A percentile compares a stretch with the other conserved stretches of the same genome.
These are phyloP conservation scores for Tetranychus cinnabarinus DNA, from an alignment of 1,140 invertebrate species.

Conservation along the genomic window DNA sequence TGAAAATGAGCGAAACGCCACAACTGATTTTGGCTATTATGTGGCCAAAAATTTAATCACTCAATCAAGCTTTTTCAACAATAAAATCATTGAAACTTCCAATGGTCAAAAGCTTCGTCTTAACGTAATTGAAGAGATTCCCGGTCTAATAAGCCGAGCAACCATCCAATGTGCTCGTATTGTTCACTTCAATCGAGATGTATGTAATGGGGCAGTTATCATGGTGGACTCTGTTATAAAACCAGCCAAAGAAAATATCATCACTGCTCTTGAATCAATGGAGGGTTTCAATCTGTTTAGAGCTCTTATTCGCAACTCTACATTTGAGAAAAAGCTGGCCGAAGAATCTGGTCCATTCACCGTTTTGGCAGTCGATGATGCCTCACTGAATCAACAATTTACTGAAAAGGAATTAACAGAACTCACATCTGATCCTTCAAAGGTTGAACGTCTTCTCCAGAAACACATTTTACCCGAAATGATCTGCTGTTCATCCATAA, in stretches of 20 bases:
- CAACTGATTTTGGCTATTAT: slow-evolving; percentile 23
- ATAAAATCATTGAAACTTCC: slow-evolving; percentile 22
- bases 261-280: slow-evolving; percentile 22
- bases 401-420: slow-evolving; percentile 21
- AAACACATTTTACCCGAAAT: slow-evolving; percentile 30
- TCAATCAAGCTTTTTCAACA: slow-evolving; percentile 27
- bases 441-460: slow-evolving; percentile 23
- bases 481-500: slow-evolving; percentile 29
- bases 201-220: slow-evolving; percentile 34
- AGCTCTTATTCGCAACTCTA: slow-evolving; percentile 22
- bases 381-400: slow-evolving; percentile 21
- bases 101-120: slow-evolving; percentile 25
- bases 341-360: slow-evolving; percentile 19
- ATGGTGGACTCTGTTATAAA: slow-evolving; percentile 29
- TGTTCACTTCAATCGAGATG: slow-evolving; percentile 30
- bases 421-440: slow-evolving; percentile 22
- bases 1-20: not conserved
- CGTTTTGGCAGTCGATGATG: slow-evolving; percentile 23
- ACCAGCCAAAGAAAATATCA: slow-evolving; percentile 25
- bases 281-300: slow-evolving; percentile 23
- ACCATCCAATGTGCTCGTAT: slow-evolving; percentile 38
- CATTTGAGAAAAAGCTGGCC: slow-evolving; percentile 21
- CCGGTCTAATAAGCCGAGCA: slow-evolving; percentile 16
- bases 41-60: not conserved
- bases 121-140: slow-evolving; percentile 26